Base-by-base conservation (phyloP, 2,797 vertebrate species). In the Psittacula echo region DNA sequence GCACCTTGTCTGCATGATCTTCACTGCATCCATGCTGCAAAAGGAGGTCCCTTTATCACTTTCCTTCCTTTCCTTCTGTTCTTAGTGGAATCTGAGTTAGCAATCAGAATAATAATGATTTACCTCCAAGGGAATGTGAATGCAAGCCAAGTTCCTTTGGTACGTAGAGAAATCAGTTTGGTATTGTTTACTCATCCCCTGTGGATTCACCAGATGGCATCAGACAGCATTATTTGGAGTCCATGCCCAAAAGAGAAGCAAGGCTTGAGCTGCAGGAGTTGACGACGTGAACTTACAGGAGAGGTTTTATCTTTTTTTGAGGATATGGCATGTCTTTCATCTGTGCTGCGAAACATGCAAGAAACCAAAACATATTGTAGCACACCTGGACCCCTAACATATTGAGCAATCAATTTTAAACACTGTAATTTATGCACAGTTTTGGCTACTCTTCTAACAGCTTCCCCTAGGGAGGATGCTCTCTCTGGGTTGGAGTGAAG, bases 161-260 rank as follows among this genome's bases (percentile, higher is more conserved):
- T 89, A 96, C 10, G 5, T 42, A 75, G 75, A 80, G 93, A 95
- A 89, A 93, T 95, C 93, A 93, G 89, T 89, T 94, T 95, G 72
- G 78, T 95, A 87, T 95, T 95, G 92, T 95, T 96, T 96, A 94
- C 91, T 92, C 75, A 54, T 89, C 89, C 95, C 95, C 96, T 83
- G 93, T 91, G 97, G 96, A 91, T 95, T 96, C 73, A 90, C 93
- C 97, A 97, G 97, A 96, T 97, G 97, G 95, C 94, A 96, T 90
- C 95, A 95, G 92, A 82, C 88, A 89, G 89, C 64, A 64, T 93
- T 76, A 96, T 94, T 47, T 95, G 85, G 89, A 95, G 67, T 80
- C 81, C 62, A n/a, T 79, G 27, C 77, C 93, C 47, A 34, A 81
- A 83, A 86, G 44, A 61, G 34, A 89, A 42, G 20, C 87, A 89